Conservation (phyloP, 2,113 vertebrate species). For the Pycnonotus jocosus region DNA sequence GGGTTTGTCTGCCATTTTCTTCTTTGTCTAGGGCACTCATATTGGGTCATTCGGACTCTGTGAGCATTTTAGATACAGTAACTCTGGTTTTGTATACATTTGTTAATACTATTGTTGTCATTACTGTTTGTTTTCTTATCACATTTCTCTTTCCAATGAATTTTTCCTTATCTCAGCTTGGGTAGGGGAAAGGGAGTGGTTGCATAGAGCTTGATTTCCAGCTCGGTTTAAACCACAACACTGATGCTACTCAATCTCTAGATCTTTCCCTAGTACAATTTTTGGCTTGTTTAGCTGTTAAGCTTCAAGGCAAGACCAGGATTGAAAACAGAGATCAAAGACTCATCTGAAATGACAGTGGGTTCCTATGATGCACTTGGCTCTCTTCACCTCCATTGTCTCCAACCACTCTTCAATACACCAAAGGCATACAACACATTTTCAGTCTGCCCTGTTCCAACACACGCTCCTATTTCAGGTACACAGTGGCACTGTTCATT, state of each 20-base stretch:
- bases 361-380: rapidly evolving
- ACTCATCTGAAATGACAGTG: not conserved
- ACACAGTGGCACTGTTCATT: not conserved
- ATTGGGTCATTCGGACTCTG: rapidly evolving
- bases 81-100: not conserved
- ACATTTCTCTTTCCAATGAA: not conserved
- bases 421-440: not conserved
- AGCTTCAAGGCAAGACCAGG: not conserved
- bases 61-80: not conserved
- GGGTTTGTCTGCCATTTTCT: not conserved
- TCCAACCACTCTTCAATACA: not conserved
- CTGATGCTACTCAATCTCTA: not conserved
- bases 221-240: rapidly evolving
- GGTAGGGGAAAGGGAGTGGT: not conserved
- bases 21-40: not conserved
- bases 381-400: not conserved
- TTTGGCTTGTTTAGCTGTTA: not conserved
- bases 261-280: not conserved
- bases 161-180: not conserved
- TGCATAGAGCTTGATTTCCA: not conserved
- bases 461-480: not conserved
- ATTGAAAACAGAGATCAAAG: not conserved
- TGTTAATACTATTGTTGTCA: not conserved
- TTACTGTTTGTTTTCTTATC: not conserved
- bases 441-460: not conserved